Percentiles rank a stretch among this genome's conserved stretches.
These are phyloP conservation scores for Rhabdophis nuchalis DNA, from an alignment of 2,797 vertebrate genomes.

Conservation along the genomic window DNA sequence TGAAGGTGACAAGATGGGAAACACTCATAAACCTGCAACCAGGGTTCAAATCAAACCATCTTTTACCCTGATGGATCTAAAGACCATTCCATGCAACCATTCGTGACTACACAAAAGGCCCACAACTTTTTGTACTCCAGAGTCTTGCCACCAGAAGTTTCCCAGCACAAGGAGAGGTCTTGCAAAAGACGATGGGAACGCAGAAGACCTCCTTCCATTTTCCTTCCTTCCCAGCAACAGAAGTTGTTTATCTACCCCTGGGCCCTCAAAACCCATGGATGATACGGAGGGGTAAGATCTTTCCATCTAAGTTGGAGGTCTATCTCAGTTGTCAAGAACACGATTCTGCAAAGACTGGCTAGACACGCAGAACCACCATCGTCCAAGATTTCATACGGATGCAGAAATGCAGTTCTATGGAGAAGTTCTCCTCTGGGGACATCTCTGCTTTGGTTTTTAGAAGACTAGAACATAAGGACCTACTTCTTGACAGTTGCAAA, in stretches of 20 bases:
- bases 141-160: neutral
- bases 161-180: neutral
- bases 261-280: neutral
- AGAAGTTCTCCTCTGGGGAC: neutral
- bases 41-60: neutral
- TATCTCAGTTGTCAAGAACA: neutral
- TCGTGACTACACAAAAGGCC: neutral
- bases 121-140: rapidly evolving
- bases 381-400: neutral
- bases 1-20: conserved; percentile 67
- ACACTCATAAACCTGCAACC: conserved; percentile 40
- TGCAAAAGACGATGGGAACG: neutral
- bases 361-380: neutral
- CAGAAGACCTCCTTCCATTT: neutral
- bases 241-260: neutral
- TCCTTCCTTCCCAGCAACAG: neutral
- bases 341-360: neutral
- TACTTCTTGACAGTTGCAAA: no score
- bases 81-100: neutral
- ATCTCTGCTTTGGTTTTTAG: neutral
- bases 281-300: neutral
- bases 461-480: neutral
- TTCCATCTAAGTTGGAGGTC: no score
- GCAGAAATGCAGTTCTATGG: neutral
- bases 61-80: neutral